These are phyloP conservation scores for Syrphus vitripennis DNA, from an alignment of 2,888 invertebrate species.

Conservation along the genomic window DNA sequence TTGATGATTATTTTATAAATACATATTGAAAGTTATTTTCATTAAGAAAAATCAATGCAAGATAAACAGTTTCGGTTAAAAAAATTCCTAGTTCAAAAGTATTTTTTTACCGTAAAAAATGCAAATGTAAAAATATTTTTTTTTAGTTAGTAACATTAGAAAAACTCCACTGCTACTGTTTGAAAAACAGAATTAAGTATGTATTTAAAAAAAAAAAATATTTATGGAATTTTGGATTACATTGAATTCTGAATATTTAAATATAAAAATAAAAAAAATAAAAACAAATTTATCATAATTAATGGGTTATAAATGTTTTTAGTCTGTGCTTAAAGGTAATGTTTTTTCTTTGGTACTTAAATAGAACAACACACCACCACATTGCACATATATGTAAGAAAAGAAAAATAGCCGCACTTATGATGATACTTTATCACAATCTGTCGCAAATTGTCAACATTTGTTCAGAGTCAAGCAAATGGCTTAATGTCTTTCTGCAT, in stretches of 20 bases:
- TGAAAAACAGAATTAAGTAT: too few relatives aligned
- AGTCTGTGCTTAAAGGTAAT: background rate
- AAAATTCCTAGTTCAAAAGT: too few relatives aligned
- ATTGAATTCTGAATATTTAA: background rate
- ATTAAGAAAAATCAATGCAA: too few relatives aligned
- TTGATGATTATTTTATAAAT: too few relatives aligned
- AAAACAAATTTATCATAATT: background rate
- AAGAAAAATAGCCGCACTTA: constrained; percentile 28
- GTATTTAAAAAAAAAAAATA: too few relatives aligned
- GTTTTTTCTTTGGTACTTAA: background rate
- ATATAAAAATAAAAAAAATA: background rate
- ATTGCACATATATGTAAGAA: background rate
- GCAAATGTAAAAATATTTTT: too few relatives aligned
- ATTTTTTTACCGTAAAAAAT: too few relatives aligned
- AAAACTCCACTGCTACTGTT: too few relatives aligned
- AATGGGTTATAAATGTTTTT: background rate
- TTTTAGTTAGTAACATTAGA: too few relatives aligned
- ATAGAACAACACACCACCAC: background rate
- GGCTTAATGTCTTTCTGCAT: constrained; percentile 50
- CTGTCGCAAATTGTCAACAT: constrained; percentile 65
- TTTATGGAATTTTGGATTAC: too few relatives aligned
- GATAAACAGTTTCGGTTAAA: too few relatives aligned
- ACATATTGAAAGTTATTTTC: too few relatives aligned
- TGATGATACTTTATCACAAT: constrained; percentile 62
- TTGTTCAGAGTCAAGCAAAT: constrained; percentile 55